Base-by-base conservation (phyloP, 2,888 invertebrate genomes). In the Trachelus troglodyta region DNA sequence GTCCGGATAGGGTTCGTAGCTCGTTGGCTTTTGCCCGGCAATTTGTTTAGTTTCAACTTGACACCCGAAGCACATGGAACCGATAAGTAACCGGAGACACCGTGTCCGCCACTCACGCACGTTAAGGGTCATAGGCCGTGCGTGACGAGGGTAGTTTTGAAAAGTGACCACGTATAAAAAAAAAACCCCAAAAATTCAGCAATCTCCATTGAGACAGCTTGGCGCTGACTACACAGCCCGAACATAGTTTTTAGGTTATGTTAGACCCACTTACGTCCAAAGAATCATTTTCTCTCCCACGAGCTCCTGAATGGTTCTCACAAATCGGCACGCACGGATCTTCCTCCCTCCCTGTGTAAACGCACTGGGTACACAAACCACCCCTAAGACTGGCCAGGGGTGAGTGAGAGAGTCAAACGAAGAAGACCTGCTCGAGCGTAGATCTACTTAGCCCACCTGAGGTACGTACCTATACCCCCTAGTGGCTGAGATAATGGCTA, bases 401-500 rank as follows among this genome's bases (percentile, higher is more conserved):
- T 75, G 11, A 31, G 12, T 35, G 68, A 34, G 68, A 73, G 76
- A 35, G n/a, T 31, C n/a, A 40, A 37, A 69, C 76, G 73, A 73
- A 33, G 35, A 12, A 23, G 30, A 34, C 35, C 40, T 34, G 30
- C 33, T 40, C 68, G 76, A 74, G 34, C n/a, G 76, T 68, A 56
- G 23, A 71, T 23, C 9, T 23, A 56, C 56, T 56, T 9, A 56
- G 56, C 23, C 56, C 23, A 56, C 56, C 23, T 74, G n/a, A 73
- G 34, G 35, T 33, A 69, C 12, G 75, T 69, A 31, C 34, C 34
- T 79, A 69, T n/a, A 31, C 9, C n/a, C 35, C 40, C 76, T 75
- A 79, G 80, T 82, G 83, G 84, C 83, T 82, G 87, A 90, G 90
- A 91, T 91, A 91, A 91, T 91, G 89, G 90, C 89, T 91, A 90